Evolutionary conservation across 2,888 invertebrate genomes (phyloP).

Genomic region (Volucella zonaria): DNA sequence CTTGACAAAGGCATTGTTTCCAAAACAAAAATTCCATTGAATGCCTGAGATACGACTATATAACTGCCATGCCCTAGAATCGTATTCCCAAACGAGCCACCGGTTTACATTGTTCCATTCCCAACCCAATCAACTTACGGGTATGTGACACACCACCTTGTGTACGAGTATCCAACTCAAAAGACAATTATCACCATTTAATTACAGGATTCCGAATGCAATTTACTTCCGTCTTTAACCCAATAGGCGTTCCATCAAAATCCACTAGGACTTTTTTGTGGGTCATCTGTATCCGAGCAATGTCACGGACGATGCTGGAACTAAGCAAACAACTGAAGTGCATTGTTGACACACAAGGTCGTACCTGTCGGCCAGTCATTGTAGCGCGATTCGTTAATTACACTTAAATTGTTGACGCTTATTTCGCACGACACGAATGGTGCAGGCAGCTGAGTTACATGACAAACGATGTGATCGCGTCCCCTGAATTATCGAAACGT

Average conservation of each 20-base stretch:
- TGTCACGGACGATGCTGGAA: conserved; percentile 49
- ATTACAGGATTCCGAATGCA: conserved; percentile 55
- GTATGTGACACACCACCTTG: conserved; percentile 19
- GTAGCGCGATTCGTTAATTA: conserved; percentile 61
- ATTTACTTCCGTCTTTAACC: conserved; percentile 49
- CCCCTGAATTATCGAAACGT: conserved; percentile 46
- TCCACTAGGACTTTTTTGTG: conserved; percentile 44
- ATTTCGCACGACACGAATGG: conserved; percentile 24
- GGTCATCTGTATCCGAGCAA: conserved; percentile 59
- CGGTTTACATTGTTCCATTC: conserved; percentile 25
- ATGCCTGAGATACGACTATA: conserved; percentile 2
- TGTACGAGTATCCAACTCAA: conserved; percentile 2
- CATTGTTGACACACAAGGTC: conserved; percentile 53
- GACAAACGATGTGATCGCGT: conserved; percentile 49
- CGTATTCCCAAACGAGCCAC: conserved; percentile 28
- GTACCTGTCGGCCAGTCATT: conserved; percentile 53
- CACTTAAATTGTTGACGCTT: conserved; percentile 63
- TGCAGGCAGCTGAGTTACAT: conserved; percentile 14
- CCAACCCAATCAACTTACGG: not conserved
- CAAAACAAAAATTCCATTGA: conserved; percentile 29
- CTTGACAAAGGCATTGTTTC: conserved; percentile 40
- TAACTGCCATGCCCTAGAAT: conserved; percentile 10
- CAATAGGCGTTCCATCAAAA: conserved; percentile 17
- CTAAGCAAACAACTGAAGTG: conserved; percentile 12
- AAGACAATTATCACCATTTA: conserved; percentile 53